Base-by-base conservation (phyloP, 64 coral and sea anemone genomes). In the Cladopsammia gracilis region DNA sequence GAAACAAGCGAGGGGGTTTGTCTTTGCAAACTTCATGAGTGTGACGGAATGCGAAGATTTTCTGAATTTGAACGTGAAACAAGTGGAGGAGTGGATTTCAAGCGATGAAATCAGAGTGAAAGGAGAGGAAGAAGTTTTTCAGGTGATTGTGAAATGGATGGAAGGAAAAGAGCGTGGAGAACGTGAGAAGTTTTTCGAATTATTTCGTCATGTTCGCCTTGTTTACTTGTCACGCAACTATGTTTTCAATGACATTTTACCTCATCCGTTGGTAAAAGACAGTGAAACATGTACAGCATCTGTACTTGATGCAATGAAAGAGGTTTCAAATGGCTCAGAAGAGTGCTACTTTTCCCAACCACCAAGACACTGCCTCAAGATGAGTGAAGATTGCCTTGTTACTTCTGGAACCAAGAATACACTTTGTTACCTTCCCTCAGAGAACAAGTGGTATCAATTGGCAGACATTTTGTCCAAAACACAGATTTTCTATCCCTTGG, bases 311-410 rank as follows among this genome's bases (percentile, higher is more conserved):
- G 89, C 89, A 1, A 83, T 91, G 78, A 83, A 79, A 48, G 79
- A 70, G 77, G 77, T 71, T 13, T 71, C 89, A 22, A n/a, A 71
- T 34, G 66, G 82, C 48, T 65, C 79, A 20, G 64, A 66, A 51
- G 89, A 79, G 44, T 77, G 82, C 46, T 56, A 69, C 14, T 79
- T 45, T 20, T 68, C 84, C 10, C 53, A 84, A 14, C 58, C 82
- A 61, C 90, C 90, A 53, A 84, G 90, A 85, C 85, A 92, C 59
- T 92, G 90, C 43, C 23, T 92, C 9, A 70, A 92, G 48, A 82
- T 68, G 25, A 66, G 62, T 47, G 64, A 79, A 48, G 79, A 92
- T 62, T 78, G 73, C 24, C 56, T 92, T 50, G 82, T 92, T 25
- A 74, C 71, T 47, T 82, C 69, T 42, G 90, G 79, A 75, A 85